Base-by-base conservation (phyloP, 2,888 invertebrate genomes). In the Cheilosia vernalis region DNA sequence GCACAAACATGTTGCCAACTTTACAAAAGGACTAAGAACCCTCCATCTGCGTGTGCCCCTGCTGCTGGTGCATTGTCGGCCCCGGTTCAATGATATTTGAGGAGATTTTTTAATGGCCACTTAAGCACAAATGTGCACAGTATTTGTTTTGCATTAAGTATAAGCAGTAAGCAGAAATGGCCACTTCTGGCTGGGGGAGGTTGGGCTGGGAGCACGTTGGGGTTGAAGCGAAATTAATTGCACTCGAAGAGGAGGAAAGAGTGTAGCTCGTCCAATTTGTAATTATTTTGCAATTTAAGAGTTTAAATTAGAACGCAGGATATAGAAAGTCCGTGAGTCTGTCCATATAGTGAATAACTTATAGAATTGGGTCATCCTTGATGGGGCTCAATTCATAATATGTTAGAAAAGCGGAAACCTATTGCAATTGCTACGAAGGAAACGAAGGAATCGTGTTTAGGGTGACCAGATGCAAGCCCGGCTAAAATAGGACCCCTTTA, bases 51-150 rank as follows among this genome's bases (percentile, higher is more conserved):
- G 47, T 15, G 24, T 42, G 37, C 6, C 40, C 21, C 42, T 61
- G 42, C 15, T 47, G 53, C 53, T 21, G 9, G 30, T 55, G 58
- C 74, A 74, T 30, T 60, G 84, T 66, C 73, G 69, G 74, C 51
- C 37, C 40, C 70, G 67, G 74, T 84, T 85, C 76, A 77, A 76
- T 70, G 76, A 72, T 81, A 72, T 80, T 85, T 80, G 76, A 81
- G 80, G 63, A 76, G 81, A 72, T 58, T 67, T 72, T 85, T 78
- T 81, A 85, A 85, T 85, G 85, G 81, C 85, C 81, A 85, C 85
- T 81, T 85, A 81, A 80, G 67, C 63, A 67, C 80, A 85, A 85
- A 81, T 81, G 72, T 81, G 76, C 67, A 80, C 63, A 63, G 81
- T 85, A 85, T 85, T 85, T 85, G 81, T 81, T 81, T 81, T 76